Evolutionary conservation across 2,797 vertebrate species (phyloP).

Genomic region (Sebastes diaconus): DNA sequence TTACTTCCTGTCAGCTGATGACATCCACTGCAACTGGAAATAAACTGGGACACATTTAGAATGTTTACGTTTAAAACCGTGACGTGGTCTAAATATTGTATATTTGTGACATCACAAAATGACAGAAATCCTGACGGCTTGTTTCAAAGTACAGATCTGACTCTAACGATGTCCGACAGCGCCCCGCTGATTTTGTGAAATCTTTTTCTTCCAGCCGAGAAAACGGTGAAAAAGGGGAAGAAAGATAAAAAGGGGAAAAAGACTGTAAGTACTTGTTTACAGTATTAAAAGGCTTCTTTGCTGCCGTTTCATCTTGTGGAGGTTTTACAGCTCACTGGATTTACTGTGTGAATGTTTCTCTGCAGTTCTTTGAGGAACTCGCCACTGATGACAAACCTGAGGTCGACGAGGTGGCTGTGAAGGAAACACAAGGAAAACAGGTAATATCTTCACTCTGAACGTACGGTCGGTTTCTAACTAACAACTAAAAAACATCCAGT

Average conservation of each 20-base stretch:
- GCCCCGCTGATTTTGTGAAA: not conserved
- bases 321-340: not conserved
- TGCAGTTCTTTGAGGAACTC: slow-evolving; percentile 91
- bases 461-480: not conserved
- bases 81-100: no score
- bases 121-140: no score
- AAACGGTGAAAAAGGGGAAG: slow-evolving; percentile 83
- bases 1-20: no score
- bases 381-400: slow-evolving; percentile 84
- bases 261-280: slow-evolving; percentile 81
- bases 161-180: not conserved
- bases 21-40: no score
- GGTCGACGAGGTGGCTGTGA: slow-evolving; percentile 75
- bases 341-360: slow-evolving; percentile 8
- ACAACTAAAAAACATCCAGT: not conserved
- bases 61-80: no score
- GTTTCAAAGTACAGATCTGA: not conserved
- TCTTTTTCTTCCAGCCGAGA: slow-evolving; percentile 58
- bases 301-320: not conserved
- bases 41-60: no score
- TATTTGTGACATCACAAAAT: no score
- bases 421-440: slow-evolving; percentile 81
- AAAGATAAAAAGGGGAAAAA: slow-evolving; percentile 90
- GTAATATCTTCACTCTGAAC: slow-evolving; percentile 38
- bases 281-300: not conserved